Conservation (phyloP, 2,797 vertebrate genomes). For the Knipowitschia caucasica region DNA sequence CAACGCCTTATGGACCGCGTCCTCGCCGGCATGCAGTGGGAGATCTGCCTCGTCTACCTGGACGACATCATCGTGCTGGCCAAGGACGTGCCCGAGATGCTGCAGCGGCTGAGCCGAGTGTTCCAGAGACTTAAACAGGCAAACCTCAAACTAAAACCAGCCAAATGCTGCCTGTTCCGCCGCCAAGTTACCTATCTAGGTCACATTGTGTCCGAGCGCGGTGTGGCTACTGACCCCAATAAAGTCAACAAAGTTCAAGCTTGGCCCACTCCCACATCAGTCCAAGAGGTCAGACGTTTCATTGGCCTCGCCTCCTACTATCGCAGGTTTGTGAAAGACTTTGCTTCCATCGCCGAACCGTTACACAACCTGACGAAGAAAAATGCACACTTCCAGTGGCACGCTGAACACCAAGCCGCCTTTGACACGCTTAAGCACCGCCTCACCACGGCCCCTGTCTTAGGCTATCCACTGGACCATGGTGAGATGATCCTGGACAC, state of each 20-base stretch:
- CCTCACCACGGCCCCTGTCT: neutral
- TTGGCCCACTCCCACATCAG: neutral
- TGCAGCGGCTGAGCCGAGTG: neutral
- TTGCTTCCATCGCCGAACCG: too few species aligned
- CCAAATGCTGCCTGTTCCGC: constrained; percentile 10
- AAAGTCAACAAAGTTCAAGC: neutral
- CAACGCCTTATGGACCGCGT: neutral
- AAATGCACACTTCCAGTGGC: neutral
- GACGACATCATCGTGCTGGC: constrained; percentile 6
- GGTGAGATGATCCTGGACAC: constrained; percentile 13
- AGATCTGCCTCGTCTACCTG: neutral
- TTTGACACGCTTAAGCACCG: neutral
- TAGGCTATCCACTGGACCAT: constrained; percentile 1
- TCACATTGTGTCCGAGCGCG: neutral
- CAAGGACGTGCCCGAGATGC: neutral
- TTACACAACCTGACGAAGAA: too few species aligned
- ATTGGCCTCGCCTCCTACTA: neutral
- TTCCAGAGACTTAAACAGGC: constrained; percentile 6
- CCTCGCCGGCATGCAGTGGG: constrained; percentile 4
- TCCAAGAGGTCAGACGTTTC: neutral
- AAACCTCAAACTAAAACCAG: constrained; percentile 16
- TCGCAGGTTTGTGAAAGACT: constrained; percentile 2
- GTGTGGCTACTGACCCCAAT: neutral
- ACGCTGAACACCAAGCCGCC: neutral
- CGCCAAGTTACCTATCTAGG: constrained; percentile 16